These are phyloP conservation scores for Tanytarsus gracilentus DNA, from an alignment of 2,888 invertebrate species.

Conservation along the genomic window DNA sequence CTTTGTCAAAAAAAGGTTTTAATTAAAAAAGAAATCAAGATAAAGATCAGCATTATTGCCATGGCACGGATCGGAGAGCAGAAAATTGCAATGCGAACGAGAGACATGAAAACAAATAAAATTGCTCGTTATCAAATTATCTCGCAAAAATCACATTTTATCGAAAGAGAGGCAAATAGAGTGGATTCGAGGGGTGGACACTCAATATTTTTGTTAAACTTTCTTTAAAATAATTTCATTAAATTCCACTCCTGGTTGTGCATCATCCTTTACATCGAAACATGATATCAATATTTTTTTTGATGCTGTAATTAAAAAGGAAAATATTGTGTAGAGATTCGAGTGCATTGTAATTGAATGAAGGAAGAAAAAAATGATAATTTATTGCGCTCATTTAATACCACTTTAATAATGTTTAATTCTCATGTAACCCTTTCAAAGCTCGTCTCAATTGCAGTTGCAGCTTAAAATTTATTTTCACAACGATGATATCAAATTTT, in stretches of 20 bases:
- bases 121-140: conserved; percentile 27
- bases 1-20: conserved; percentile 20
- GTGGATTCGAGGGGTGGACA: too few species aligned
- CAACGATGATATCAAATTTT: too few species aligned
- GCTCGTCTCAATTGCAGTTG: too few species aligned
- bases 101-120: conserved; percentile 12
- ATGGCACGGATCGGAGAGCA: neutral
- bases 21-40: conserved; percentile 25
- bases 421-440: neutral
- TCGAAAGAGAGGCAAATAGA: too few species aligned
- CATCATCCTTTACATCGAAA: too few species aligned
- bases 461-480: too few species aligned
- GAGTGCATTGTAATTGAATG: conserved; percentile 8
- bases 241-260: too few species aligned
- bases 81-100: conserved; percentile 13
- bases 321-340: conserved; percentile 13
- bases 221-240: too few species aligned
- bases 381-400: conserved; percentile 22
- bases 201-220: too few species aligned
- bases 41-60: conserved; percentile 19
- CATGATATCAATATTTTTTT: too few species aligned
- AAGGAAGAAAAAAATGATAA: conserved; percentile 26
- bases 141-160: conserved; percentile 21
- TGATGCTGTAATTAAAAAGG: neutral
- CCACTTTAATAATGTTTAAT: neutral